These are phyloP conservation scores for Perca fluviatilis DNA, from an alignment of 2,113 vertebrate genomes.

Conservation along the genomic window DNA sequence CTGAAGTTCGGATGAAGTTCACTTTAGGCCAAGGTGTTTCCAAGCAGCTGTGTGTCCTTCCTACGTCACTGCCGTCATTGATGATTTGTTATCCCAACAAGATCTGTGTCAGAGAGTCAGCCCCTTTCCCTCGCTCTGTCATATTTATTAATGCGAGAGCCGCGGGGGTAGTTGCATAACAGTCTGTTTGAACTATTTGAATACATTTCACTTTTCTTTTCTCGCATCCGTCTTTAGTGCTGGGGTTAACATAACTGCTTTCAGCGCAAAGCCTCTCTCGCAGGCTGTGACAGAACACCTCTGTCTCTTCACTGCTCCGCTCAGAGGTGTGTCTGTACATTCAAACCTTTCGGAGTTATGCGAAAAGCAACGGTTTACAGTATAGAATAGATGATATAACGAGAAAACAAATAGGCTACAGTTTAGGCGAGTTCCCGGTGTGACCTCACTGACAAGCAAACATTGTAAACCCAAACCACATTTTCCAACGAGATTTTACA, in stretches of 20 bases:
- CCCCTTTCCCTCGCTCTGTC: conserved; percentile 4
- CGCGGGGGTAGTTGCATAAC: conserved; percentile 54
- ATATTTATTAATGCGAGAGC: conserved; percentile 53
- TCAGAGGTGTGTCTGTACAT: background rate
- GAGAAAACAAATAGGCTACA: too few species aligned
- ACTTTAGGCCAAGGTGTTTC: background rate
- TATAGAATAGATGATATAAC: background rate
- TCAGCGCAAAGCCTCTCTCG: background rate
- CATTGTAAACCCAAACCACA: background rate
- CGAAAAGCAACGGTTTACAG: background rate
- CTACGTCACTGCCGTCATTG: background rate
- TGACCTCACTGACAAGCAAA: background rate
- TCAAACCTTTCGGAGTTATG: background rate
- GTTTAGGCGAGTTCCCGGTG: too few species aligned
- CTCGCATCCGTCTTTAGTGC: conserved; percentile 32
- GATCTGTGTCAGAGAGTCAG: conserved; percentile 5
- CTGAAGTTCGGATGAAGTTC: background rate
- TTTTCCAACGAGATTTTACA: too few species aligned
- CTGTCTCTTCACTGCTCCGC: background rate
- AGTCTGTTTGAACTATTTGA: conserved; percentile 58
- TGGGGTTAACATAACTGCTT: conserved; percentile 7
- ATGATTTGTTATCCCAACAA: conserved; percentile 10
- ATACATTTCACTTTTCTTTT: conserved; percentile 47
- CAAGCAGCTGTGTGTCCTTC: background rate
- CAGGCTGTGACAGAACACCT: background rate